Evolutionary conservation across 2,797 vertebrate genomes (phyloP).

Genomic region (Molossus molossus): DNA sequence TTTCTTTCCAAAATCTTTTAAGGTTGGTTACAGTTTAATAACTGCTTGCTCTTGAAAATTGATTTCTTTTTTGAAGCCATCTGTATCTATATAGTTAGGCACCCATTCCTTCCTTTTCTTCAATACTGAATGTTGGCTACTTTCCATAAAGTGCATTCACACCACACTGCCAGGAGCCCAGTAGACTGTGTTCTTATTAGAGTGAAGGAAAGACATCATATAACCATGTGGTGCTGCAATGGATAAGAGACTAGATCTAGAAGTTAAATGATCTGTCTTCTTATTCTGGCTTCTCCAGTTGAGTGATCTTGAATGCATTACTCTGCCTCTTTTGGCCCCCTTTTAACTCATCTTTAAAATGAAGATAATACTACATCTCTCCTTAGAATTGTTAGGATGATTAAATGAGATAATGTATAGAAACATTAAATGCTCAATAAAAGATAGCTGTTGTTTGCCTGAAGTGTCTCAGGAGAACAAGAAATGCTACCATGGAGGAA

Average conservation of each 20-base stretch:
- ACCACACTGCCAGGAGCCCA: neutral
- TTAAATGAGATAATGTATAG: neutral
- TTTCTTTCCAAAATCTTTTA: constrained; percentile 54
- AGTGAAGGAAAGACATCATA: neutral
- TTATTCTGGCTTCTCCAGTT: neutral
- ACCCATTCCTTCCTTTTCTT: neutral
- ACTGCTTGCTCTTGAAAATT: constrained; percentile 61
- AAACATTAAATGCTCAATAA: neutral
- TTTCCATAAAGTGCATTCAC: neutral
- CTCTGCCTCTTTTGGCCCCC: neutral
- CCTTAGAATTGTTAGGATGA: neutral
- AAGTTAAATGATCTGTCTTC: neutral
- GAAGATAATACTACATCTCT: neutral
- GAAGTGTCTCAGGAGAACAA: neutral
- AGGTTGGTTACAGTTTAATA: constrained; percentile 67
- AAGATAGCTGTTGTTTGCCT: neutral
- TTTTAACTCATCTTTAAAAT: neutral
- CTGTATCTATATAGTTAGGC: constrained; percentile 36
- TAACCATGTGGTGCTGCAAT: neutral
- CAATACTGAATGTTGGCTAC: neutral
- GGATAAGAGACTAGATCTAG: neutral
- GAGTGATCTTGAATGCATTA: neutral
- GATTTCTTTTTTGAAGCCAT: constrained; percentile 44
- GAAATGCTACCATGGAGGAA: neutral
- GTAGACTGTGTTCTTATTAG: neutral